These are phyloP conservation scores for Cossypha heuglini DNA, from an alignment of 2,797 vertebrate genomes.

Conservation along the genomic window DNA sequence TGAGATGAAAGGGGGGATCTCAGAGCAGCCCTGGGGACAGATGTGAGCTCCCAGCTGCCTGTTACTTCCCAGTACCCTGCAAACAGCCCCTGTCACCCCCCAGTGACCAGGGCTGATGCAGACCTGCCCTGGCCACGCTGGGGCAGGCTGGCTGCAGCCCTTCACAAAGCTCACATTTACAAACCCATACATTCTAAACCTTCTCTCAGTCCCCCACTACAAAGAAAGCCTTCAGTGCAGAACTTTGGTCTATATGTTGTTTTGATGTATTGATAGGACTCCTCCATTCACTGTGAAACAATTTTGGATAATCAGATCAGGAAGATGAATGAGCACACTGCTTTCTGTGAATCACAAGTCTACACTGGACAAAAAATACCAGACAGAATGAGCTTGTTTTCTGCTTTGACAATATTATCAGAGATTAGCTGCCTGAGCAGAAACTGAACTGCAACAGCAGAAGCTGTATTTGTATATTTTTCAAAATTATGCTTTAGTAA, in stretches of 20 bases:
- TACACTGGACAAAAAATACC: not conserved
- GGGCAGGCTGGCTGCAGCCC: not conserved
- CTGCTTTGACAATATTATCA: not conserved
- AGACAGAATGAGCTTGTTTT: not conserved
- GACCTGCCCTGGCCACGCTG: not conserved
- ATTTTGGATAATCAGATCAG: constrained; percentile 15
- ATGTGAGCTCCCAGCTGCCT: not conserved
- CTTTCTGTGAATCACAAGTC: constrained; percentile 21
- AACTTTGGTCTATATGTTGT: not conserved
- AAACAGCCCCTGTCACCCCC: not conserved
- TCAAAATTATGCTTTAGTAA: not conserved
- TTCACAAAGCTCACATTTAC: constrained; percentile 13
- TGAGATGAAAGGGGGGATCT: not conserved
- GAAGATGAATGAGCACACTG: not conserved
- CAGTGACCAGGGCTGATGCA: not conserved
- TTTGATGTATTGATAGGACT: not conserved
- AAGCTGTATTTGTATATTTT: not conserved
- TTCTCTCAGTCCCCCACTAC: not conserved
- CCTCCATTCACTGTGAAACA: not conserved
- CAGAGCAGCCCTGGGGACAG: not conserved
- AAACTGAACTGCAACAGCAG: not conserved
- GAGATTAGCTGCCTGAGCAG: not conserved
- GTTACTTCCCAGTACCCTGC: not conserved
- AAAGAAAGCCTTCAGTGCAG: not conserved
- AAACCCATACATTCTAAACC: not conserved